Base-by-base conservation (phyloP, 2,888 invertebrate species). In the Callosobruchus maculatus region DNA sequence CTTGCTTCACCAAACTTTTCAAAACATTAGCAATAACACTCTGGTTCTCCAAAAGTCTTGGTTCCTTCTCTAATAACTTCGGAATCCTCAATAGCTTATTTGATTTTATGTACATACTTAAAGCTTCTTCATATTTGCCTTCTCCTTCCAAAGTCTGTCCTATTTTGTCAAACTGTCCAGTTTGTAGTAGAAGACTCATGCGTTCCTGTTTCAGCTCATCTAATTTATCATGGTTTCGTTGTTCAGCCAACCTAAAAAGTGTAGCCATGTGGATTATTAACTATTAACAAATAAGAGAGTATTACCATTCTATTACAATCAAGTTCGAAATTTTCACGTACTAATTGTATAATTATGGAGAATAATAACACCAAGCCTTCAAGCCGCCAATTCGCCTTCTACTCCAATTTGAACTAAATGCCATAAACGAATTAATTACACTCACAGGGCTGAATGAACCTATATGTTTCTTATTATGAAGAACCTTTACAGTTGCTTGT, bases 51-150 rank as follows among this genome's bases (percentile, higher is more conserved):
- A 96, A 86, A 72, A 98, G 86, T 20, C 91, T 89, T 0, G 92
- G 89, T 22, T 91, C 90, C 75, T 91, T 90, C 4, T 93, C 84
- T 21, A 94, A 88, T 70, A 95, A 87, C 73, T 93, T 89, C 0
- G 97, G 96, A 0, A 98, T 97, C 76, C 95, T 90, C 0, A 95
- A 91, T 0, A 98, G 94, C 73, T 97, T 92, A 4, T 96, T 95
- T 0, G 97, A 96, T 80, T 94, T 94, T 78, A 99, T 88, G 87
- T 96, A 99, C 77, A 98, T 88, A 73, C 92, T 91, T 76, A 98
- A 92, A 0, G 99, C 98, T 77, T 94, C 93, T 75, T 92, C 90
- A 67, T 90, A 89, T 82, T 97, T 95, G 0, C 96, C 96, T 78
- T 93, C 92, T 18, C 92, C 90, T 81, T 96, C 96, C 77, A 96